These are phyloP conservation scores for Opisthograptis luteolata DNA, from an alignment of 2,888 invertebrate genomes.

Conservation along the genomic window DNA sequence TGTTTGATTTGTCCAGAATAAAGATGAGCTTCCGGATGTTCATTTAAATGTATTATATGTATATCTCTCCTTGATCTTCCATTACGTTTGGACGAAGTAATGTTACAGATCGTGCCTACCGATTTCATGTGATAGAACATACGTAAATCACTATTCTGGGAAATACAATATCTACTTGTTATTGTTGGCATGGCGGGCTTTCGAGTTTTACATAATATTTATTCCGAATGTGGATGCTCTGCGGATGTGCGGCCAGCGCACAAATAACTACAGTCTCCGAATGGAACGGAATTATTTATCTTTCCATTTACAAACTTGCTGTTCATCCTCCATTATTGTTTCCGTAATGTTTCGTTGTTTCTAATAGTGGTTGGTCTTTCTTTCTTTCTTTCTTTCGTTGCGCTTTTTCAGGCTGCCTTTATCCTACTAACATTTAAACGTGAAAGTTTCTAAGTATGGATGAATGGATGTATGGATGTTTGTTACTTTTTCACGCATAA, in stretches of 20 bases:
- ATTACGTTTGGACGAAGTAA: constrained; percentile 16
- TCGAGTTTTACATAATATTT: constrained; percentile 49
- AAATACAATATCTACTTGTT: constrained; percentile 35
- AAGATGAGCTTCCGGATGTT: neutral
- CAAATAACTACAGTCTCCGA: constrained; percentile 45
- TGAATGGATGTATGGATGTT: no score
- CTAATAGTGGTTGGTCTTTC: neutral
- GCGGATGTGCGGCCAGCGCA: constrained; percentile 38
- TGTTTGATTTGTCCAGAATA: neutral
- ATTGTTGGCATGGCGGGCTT: constrained; percentile 43
- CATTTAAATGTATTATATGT: no score
- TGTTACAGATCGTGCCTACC: constrained; percentile 20
- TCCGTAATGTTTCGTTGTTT: constrained; percentile 30
- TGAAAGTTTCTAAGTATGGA: no score
- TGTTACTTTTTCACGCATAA: no score
- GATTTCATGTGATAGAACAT: constrained; percentile 27
- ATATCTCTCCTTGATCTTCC: constrained; percentile 1
- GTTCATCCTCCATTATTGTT: constrained; percentile 50
- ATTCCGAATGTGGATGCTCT: constrained; percentile 33
- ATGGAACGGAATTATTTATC: constrained; percentile 54
- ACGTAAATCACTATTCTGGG: constrained; percentile 36
- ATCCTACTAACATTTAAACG: no score
- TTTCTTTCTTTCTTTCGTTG: neutral
- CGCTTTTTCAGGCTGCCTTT: constrained; percentile 10
- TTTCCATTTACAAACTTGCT: constrained; percentile 46